A percentile compares a stretch with the other conserved stretches of the same genome.
These are phyloP conservation scores for Loxodonta africana DNA, from an alignment of 2,113 vertebrate species.

Conservation along the genomic window DNA sequence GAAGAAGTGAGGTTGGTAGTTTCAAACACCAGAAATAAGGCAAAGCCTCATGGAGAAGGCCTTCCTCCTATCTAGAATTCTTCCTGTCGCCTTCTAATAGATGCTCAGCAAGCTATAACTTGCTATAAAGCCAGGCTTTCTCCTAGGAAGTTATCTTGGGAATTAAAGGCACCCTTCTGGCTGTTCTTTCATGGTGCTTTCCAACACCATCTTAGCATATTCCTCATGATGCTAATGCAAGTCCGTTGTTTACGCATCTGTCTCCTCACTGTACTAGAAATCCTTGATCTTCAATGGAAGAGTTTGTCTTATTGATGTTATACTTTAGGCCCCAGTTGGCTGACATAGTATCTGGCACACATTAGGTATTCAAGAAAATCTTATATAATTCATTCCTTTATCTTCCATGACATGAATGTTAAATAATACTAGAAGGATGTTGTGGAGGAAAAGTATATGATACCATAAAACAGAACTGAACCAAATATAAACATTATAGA, in stretches of 20 bases:
- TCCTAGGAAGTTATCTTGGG: neutral
- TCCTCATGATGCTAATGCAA: neutral
- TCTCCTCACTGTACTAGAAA: neutral
- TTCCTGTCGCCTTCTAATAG: neutral
- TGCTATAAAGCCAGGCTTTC: neutral
- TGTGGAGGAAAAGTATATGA: neutral
- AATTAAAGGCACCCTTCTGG: neutral
- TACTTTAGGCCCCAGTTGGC: neutral
- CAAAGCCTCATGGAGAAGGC: neutral
- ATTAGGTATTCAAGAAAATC: neutral
- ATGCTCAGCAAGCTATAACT: neutral
- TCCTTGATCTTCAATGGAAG: neutral
- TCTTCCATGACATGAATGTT: neutral
- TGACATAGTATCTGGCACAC: neutral
- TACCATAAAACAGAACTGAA: conserved; percentile 11
- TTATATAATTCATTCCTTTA: neutral
- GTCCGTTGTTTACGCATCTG: neutral
- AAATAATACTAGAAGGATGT: neutral
- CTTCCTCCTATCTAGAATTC: neutral
- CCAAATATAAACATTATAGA: neutral
- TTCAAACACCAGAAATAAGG: neutral
- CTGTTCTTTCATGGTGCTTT: neutral
- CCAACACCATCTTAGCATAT: neutral
- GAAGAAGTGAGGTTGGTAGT: neutral
- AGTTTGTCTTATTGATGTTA: neutral